These are phyloP conservation scores for Anomalospiza imberbis DNA, from an alignment of 2,797 vertebrate genomes.

Conservation along the genomic window DNA sequence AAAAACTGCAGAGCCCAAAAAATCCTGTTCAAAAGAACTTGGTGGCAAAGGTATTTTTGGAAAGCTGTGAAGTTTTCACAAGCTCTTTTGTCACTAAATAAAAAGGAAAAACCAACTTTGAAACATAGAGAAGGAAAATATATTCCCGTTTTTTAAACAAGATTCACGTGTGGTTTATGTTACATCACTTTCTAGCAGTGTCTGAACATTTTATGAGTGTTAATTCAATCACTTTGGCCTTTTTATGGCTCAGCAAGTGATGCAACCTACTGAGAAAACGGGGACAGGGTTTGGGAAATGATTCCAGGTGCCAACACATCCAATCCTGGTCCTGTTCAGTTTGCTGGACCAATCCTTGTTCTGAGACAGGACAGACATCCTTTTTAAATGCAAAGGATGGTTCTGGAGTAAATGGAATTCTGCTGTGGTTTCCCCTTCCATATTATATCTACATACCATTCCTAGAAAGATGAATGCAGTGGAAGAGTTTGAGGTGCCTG, in stretches of 20 bases:
- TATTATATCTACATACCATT: background rate
- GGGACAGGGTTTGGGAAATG: background rate
- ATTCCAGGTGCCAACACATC: background rate
- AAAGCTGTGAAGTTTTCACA: background rate
- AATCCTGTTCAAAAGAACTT: background rate
- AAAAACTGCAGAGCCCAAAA: background rate
- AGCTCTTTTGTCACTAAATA: background rate
- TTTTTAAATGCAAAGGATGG: background rate
- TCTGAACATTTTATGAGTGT: background rate
- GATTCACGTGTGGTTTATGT: background rate
- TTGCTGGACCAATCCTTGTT: background rate
- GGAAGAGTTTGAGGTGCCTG: background rate
- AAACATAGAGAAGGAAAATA: background rate
- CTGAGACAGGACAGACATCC: background rate
- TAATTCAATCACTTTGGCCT: background rate
- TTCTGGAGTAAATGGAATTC: background rate
- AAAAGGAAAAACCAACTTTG: background rate
- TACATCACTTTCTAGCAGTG: background rate
- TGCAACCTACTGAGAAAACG: background rate
- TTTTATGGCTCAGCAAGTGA: background rate
- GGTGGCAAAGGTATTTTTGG: background rate
- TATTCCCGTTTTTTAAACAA: too few species aligned
- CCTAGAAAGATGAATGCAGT: background rate
- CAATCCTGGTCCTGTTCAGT: fast-evolving
- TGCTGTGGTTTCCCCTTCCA: background rate